phyloP scores from a whole-genome alignment of 2,888 invertebrate species.

The Nomada fucata region DNA sequence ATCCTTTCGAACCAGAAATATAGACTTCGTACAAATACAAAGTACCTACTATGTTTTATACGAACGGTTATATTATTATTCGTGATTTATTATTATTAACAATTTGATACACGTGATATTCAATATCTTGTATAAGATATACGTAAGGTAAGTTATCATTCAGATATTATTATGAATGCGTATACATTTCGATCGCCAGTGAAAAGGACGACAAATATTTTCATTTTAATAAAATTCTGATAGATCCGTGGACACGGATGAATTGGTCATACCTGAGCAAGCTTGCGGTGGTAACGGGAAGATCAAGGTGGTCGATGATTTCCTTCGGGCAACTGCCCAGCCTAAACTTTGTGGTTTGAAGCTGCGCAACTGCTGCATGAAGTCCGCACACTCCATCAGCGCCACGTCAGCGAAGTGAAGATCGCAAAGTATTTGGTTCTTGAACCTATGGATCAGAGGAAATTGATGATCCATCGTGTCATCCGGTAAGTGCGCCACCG shows the following conservation, averaged over 20 bases:
- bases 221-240: background rate
- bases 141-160: no score
- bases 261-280: constrained; percentile 90
- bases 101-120: no score
- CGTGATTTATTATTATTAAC: no score
- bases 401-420: constrained; percentile 98
- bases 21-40: no score
- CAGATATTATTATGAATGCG: no score
- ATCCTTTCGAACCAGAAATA: no score
- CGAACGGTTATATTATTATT: no score
- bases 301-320: constrained; percentile 96
- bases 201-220: background rate
- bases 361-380: constrained; percentile 97
- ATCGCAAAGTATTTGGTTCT: constrained; percentile 97
- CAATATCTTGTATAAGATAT: no score
- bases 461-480: constrained; percentile 13
- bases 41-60: no score
- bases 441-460: constrained; percentile 85
- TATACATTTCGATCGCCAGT: no score
- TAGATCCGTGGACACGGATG: background rate
- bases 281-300: constrained; percentile 97
- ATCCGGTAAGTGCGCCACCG: background rate
- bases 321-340: constrained; percentile 96
- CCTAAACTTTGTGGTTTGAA: constrained; percentile 98
- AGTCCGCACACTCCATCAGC: constrained; percentile 98